Evolutionary conservation across 2,797 vertebrate species (phyloP).

Genomic region (Catostomus latipinnis): DNA sequence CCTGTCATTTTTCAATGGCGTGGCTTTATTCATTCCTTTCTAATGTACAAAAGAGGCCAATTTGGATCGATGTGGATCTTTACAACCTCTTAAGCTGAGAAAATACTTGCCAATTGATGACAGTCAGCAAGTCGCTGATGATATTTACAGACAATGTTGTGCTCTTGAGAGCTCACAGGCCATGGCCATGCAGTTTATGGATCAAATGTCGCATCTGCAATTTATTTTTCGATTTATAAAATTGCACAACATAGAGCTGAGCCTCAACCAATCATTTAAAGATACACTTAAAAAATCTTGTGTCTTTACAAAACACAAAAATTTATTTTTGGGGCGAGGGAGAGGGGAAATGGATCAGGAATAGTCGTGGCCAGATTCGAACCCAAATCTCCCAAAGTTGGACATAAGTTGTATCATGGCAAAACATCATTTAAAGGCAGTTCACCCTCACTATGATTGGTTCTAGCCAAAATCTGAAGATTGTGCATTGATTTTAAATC

Average conservation of each 20-base stretch:
- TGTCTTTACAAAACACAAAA: background rate
- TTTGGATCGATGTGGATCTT: constrained; percentile 33
- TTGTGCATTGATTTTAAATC: background rate
- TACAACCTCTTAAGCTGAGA: constrained; percentile 22
- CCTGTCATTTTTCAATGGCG: background rate
- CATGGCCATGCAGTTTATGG: constrained; percentile 17
- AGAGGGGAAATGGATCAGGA: no score
- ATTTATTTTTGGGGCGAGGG: no score
- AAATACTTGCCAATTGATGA: constrained; percentile 30
- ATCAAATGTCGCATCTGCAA: background rate
- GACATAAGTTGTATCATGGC: background rate
- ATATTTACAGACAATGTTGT: background rate
- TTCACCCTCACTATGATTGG: background rate
- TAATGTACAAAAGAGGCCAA: background rate
- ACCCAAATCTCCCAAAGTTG: background rate
- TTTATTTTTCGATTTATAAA: background rate
- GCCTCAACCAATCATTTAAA: background rate
- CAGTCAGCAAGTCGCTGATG: constrained; percentile 6
- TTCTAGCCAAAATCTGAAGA: background rate
- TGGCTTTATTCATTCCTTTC: background rate
- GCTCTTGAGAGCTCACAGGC: constrained; percentile 2
- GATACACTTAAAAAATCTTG: background rate
- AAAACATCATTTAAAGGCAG: background rate
- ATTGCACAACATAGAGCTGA: background rate
- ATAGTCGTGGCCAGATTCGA: no score